Conservation (phyloP, 2,113 vertebrate genomes). For the Phylloscopus trochiloides region DNA sequence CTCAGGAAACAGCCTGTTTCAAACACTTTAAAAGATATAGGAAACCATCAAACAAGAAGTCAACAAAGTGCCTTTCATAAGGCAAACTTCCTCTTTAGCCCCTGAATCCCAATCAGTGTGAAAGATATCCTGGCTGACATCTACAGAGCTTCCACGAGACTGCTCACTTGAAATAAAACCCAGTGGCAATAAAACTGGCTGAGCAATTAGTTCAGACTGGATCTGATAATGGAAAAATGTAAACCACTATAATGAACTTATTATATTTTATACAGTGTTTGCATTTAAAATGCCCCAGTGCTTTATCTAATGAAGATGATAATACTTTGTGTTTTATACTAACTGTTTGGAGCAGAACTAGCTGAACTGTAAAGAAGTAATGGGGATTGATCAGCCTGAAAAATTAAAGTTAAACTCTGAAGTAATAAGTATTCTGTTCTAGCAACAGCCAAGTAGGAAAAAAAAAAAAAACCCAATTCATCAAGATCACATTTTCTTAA, state of each 20-base stretch:
- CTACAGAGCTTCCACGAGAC: background rate
- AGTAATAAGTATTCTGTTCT: conserved; percentile 13
- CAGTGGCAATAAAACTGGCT: background rate
- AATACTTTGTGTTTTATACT: conserved; percentile 1
- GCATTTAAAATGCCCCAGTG: conserved; percentile 38
- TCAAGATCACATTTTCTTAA: conserved; percentile 27
- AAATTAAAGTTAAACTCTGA: conserved; percentile 5
- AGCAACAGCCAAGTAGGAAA: background rate
- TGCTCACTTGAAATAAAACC: conserved; percentile 20
- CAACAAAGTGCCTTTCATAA: background rate
- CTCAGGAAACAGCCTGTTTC: background rate
- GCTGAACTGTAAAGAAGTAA: conserved; percentile 45
- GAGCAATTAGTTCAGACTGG: conserved; percentile 35
- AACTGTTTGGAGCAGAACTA: conserved; percentile 15
- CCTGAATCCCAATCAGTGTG: background rate
- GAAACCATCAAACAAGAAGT: background rate
- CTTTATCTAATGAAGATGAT: conserved; percentile 38
- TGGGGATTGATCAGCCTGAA: conserved; percentile 13
- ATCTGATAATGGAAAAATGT: conserved; percentile 30
- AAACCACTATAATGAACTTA: conserved; percentile 24
- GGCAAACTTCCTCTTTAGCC: background rate
- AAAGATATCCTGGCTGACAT: background rate
- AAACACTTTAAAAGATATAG: background rate
- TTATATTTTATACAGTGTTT: conserved; percentile 44
- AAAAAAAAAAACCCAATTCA: background rate